phyloP scores from a whole-genome alignment of 2,113 vertebrate species.

The Chamaetylas fuelleborni region DNA sequence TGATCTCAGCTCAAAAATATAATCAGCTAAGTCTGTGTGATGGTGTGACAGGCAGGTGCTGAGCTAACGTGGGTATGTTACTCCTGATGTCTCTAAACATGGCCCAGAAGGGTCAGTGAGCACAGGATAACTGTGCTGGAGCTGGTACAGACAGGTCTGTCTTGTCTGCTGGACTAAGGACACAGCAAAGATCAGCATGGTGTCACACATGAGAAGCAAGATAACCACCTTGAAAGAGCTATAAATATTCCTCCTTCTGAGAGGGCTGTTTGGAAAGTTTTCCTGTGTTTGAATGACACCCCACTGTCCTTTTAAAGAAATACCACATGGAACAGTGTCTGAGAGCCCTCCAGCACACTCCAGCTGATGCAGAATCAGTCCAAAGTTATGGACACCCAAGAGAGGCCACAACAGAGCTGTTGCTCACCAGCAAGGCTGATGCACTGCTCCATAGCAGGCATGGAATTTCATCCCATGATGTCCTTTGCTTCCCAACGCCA shows the following conservation, averaged over 20 bases:
- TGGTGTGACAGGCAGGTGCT: fast-evolving
- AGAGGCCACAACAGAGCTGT: background rate
- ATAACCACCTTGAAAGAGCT: background rate
- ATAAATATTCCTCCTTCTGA: background rate
- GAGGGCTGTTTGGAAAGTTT: background rate
- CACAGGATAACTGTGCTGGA: background rate
- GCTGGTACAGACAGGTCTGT: background rate
- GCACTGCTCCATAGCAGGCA: background rate
- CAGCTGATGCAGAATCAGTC: background rate
- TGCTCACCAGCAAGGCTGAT: background rate
- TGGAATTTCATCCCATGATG: background rate
- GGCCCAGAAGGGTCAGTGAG: background rate
- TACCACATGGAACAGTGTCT: fast-evolving
- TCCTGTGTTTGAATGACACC: background rate
- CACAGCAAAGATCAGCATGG: background rate
- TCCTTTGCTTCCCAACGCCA: background rate
- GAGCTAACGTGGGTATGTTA: background rate
- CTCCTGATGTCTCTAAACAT: background rate
- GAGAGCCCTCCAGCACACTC: background rate
- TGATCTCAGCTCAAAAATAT: background rate
- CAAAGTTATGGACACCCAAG: background rate
- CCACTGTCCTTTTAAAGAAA: background rate
- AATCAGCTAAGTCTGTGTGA: background rate
- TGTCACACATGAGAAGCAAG: background rate
- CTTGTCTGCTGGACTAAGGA: background rate